These are phyloP conservation scores for Arion vulgaris DNA, from an alignment of 1,140 invertebrate species.

Conservation along the genomic window DNA sequence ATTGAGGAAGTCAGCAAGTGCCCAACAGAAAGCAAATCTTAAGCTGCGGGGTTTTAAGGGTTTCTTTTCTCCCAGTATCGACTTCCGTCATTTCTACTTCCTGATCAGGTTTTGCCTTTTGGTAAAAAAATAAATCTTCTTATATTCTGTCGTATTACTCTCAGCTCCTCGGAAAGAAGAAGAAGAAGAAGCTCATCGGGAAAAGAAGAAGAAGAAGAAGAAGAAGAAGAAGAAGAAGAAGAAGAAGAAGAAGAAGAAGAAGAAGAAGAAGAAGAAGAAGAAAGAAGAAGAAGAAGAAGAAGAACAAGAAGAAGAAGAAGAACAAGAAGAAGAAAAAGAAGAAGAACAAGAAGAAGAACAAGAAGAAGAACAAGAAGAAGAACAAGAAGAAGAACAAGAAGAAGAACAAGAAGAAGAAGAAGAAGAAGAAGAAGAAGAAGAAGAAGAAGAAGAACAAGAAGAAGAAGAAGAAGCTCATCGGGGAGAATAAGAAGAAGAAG, in stretches of 20 bases:
- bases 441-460: constrained; percentile 8
- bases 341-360: background rate
- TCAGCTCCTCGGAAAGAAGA: constrained; percentile 14
- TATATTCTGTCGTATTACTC: too few species aligned
- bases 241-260: constrained; percentile 3
- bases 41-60: too few species aligned
- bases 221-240: background rate
- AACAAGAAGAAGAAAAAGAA: constrained; percentile 10
- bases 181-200: background rate
- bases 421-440: background rate
- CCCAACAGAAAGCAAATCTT: too few species aligned
- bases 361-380: constrained; percentile 2
- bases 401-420: background rate
- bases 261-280: background rate
- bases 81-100: too few species aligned
- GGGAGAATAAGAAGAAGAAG: too few species aligned
- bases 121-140: too few species aligned
- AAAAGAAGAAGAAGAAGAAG: background rate
- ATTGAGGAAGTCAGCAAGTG: too few species aligned
- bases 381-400: background rate
- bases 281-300: constrained; percentile 7
- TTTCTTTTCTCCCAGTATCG: too few species aligned
- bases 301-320: constrained; percentile 7
- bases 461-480: background rate
- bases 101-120: too few species aligned